These are phyloP conservation scores for Sphaerophoria rueppellii DNA, from an alignment of 2,888 invertebrate genomes.

Conservation along the genomic window DNA sequence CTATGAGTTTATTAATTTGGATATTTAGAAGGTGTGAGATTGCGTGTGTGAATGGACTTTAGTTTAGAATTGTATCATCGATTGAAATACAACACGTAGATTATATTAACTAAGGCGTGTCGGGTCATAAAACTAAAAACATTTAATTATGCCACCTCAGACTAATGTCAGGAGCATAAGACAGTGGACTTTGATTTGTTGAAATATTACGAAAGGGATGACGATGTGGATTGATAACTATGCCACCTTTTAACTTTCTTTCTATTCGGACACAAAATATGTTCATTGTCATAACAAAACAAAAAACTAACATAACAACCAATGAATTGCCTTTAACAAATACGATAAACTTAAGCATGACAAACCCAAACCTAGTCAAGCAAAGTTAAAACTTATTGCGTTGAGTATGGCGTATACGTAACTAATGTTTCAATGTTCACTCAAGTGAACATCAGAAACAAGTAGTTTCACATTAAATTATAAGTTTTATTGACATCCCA, in stretches of 20 bases:
- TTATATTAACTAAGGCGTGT: background rate
- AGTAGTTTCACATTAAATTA: background rate
- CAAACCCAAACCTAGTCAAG: conserved; percentile 6
- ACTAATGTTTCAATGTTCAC: conserved; percentile 8
- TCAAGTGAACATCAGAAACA: background rate
- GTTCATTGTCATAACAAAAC: background rate
- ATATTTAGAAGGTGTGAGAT: background rate
- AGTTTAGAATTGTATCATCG: background rate
- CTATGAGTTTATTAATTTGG: background rate
- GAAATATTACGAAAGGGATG: too few species aligned
- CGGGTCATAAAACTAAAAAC: background rate
- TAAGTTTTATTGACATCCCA: background rate
- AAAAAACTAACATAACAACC: background rate
- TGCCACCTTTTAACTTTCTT: background rate
- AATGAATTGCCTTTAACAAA: background rate
- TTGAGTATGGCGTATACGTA: conserved; percentile 28
- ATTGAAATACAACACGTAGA: background rate
- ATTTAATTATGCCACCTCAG: too few species aligned
- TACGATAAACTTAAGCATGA: background rate
- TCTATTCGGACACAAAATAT: background rate
- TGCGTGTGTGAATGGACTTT: background rate
- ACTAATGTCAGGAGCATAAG: too few species aligned
- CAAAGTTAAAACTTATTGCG: background rate
- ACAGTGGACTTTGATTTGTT: too few species aligned
- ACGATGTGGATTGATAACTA: too few species aligned